Conservation (phyloP, 2,113 vertebrate genomes). For the Proteles cristata region DNA sequence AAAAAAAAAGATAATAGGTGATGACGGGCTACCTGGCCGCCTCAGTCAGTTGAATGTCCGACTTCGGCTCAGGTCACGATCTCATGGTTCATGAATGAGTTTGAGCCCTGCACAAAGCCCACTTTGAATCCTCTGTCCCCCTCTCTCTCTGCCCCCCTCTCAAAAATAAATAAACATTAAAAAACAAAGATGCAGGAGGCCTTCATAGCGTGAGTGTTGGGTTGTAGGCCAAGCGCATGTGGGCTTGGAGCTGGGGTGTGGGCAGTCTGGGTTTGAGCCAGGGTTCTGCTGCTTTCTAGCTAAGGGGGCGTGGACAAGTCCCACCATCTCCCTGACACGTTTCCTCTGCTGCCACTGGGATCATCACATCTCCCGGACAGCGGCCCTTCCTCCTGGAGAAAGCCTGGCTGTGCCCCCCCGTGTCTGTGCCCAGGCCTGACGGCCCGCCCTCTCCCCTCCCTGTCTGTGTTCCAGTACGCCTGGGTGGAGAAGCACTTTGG, state of each 20-base stretch:
- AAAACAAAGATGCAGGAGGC: not conserved
- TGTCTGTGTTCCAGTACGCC: constrained; percentile 89
- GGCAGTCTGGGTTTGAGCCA: not conserved
- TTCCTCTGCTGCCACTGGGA: not conserved
- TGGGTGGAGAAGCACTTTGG: constrained; percentile 98
- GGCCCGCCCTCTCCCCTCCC: not conserved
- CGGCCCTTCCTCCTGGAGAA: not conserved
- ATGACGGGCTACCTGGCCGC: too few species aligned
- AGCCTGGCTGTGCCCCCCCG: too few species aligned
- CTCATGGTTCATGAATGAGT: too few species aligned
- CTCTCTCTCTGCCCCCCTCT: too few species aligned
- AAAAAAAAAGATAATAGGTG: too few species aligned
- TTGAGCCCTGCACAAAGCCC: too few species aligned
- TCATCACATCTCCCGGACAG: too few species aligned
- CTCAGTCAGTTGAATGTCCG: too few species aligned
- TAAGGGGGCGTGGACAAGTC: accelerated
- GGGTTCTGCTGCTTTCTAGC: not conserved
- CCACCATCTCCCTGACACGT: not conserved
- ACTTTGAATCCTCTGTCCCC: too few species aligned
- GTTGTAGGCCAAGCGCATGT: not conserved
- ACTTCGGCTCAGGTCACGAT: too few species aligned
- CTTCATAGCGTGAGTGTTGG: too few species aligned
- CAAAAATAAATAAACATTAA: too few species aligned
- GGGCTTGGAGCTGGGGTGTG: not conserved
- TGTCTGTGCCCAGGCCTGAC: not conserved